phyloP scores from a whole-genome alignment of 2,888 invertebrate species.

The Cantharis lateralis region DNA sequence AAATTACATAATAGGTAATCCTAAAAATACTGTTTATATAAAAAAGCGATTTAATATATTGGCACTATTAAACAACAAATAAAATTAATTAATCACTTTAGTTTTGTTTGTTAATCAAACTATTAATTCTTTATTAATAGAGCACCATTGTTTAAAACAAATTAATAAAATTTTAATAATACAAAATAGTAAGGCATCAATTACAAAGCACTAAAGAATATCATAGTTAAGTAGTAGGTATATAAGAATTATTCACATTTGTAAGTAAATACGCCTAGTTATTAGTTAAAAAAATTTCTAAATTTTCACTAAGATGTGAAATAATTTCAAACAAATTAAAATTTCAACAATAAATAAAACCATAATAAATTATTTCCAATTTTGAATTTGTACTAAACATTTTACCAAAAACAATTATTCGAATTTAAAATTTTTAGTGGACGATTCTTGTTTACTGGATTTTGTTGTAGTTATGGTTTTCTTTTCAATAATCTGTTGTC shows the following conservation, averaged over 20 bases:
- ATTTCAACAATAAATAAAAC: conserved; percentile 3
- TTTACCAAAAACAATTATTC: conserved; percentile 39
- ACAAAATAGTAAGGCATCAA: not conserved
- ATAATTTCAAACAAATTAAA: not conserved
- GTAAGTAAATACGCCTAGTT: not conserved
- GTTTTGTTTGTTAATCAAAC: conserved; percentile 43
- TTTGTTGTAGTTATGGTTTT: conserved; percentile 70
- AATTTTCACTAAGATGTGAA: not conserved
- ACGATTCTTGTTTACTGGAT: conserved; percentile 53
- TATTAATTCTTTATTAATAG: conserved; percentile 18
- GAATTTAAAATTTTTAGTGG: conserved; percentile 53
- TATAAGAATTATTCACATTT: not conserved
- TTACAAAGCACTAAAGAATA: not conserved
- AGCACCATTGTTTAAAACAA: conserved; percentile 24
- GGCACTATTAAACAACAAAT: conserved; percentile 37
- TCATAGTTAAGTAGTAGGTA: not conserved
- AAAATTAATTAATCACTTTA: conserved; percentile 18
- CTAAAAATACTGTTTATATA: conserved; percentile 12
- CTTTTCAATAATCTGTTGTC: conserved; percentile 70
- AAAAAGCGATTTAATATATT: conserved; percentile 39
- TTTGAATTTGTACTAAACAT: not conserved
- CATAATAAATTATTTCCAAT: conserved; percentile 2
- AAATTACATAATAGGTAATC: conserved; percentile 17
- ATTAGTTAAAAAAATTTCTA: not conserved
- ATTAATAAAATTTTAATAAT: conserved; percentile 1